Conservation (phyloP, 2,797 vertebrate genomes). For the Adrianichthys oophorus region DNA sequence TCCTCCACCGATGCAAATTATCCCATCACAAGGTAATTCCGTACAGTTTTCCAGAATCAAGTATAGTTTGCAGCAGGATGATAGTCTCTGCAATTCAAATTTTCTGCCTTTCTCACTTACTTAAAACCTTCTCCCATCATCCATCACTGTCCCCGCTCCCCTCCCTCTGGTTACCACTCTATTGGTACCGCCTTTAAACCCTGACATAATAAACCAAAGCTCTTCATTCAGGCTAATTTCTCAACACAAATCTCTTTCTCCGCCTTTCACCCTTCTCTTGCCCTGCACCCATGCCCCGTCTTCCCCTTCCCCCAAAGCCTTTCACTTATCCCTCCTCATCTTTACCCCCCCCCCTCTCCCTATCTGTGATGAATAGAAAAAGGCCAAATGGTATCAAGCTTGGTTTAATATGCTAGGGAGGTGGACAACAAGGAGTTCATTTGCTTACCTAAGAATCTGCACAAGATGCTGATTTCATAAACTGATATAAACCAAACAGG, state of each 20-base stretch:
- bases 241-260: conserved; percentile 72
- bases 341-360: conserved; percentile 28
- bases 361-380: conserved; percentile 59
- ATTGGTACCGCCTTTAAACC: conserved; percentile 63
- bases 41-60: conserved; percentile 4
- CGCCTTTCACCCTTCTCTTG: conserved; percentile 53
- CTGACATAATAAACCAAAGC: conserved; percentile 78
- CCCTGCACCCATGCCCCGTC: conserved; percentile 36
- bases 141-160: conserved; percentile 74
- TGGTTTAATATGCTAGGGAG: conserved; percentile 56
- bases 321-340: conserved; percentile 28
- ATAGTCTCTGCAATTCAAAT: conserved; percentile 19
- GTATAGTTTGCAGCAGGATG: background rate
- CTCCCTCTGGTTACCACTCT: conserved; percentile 68
- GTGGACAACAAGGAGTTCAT: conserved; percentile 51
- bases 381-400: conserved; percentile 62
- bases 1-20: background rate
- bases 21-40: conserved; percentile 7
- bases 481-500: background rate
- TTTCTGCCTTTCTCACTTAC: conserved; percentile 21
- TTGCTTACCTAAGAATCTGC: conserved; percentile 5
- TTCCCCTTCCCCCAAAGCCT: conserved; percentile 43
- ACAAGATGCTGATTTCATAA: background rate
- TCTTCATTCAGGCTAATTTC: conserved; percentile 80
- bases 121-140: conserved; percentile 55